Base-by-base conservation (phyloP, 1,140 invertebrate species). In the Episyrphus balteatus region DNA sequence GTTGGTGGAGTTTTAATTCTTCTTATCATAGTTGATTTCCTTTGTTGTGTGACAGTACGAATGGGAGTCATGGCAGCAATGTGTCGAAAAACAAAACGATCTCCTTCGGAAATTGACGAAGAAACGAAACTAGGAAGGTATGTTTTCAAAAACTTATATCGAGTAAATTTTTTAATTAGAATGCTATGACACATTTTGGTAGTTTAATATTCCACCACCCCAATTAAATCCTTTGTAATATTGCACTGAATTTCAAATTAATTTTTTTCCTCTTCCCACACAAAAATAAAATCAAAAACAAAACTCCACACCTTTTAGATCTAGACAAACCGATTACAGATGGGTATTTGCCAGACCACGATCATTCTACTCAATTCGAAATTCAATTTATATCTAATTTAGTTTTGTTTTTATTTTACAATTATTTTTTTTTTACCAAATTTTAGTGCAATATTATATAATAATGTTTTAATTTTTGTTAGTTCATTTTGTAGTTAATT, bases 81-180 rank as follows among this genome's bases (percentile, higher is more conserved):
- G 48, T 87, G 82, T 57, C 79, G 83, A 41, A 70, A 74, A 55
- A 58, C 62, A 14, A 76, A 74, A 51, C 58, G 66, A 37, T 66
- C 66, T 21, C 66, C 66, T 30, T 68, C 66, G 13, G 66, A 68
- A 30, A 59, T 68, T 52, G 84, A 87, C 46, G 85, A 88, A 21
- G 84, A 88, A 68, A 73, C 82, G 0, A 88, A 87, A 68, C 69
- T 87, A 33, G 83, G 84, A 75, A 88, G 84, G 85, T 88, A 77
- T 71, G 68, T 26, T 26, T 26, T 26, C 21, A 8, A 51, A 26
- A 26, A 26, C 21, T n/a, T n/a, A 47, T 32, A 15, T 33, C 14
- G 11, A 14, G 17, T 21, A 38, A 44, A 12, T 44, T 30, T 19
- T 26, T 26, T 8, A 26, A 26, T 12, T 19, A 14, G 5, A 41